Base-by-base conservation (phyloP, 23 tunicate genomes). In the Trididemnum clinides region DNA sequence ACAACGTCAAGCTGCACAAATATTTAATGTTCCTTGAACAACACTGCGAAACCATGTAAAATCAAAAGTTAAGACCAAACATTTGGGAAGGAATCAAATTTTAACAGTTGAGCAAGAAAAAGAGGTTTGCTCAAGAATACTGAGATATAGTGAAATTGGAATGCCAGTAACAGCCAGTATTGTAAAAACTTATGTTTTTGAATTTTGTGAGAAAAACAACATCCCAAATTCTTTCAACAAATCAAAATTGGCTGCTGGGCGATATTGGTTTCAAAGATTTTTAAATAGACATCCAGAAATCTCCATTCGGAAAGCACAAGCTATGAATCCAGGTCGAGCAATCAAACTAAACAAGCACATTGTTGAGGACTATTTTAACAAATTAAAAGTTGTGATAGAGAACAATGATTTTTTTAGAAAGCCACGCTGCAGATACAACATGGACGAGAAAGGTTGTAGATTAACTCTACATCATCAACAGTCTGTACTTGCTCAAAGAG, bases 361-460 rank as follows among this genome's bases (percentile, higher is more conserved):
- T 78, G 83, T 78, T 34, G 22, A 78, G 23, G 83, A 78, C 37
- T 51, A 78, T 20, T 78, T 78, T 26, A 51, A 35, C 23, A 78
- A 78, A 54, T 51, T 78, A 28, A 78, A 78, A 32, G 34, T 37
- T 19, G 66, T 29, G 23, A 50, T 78, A 38, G 66, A 78, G 29
- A 20, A 34, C 2, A 51, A 78, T 54, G 66, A 51, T 19, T 54
- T 78, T 28, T 78, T 51, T 78, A 51, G 28, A 35, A 51, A 78
- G 23, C 83, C 83, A 12, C 36, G 39, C 3, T 18, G 39, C 66
- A 78, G 51, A 18, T 78, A 33, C 38, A 78, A 78, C 28, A 78
- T 78, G 65, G 83, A 78, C 28, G 83, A 50, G 29, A 78, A n/a
- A 54, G 83, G 83, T 3, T 51, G 83, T 51, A 29, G 83, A 51